Evolutionary conservation across 1,140 invertebrate species (phyloP).

Genomic region (Bombus confusus): DNA sequence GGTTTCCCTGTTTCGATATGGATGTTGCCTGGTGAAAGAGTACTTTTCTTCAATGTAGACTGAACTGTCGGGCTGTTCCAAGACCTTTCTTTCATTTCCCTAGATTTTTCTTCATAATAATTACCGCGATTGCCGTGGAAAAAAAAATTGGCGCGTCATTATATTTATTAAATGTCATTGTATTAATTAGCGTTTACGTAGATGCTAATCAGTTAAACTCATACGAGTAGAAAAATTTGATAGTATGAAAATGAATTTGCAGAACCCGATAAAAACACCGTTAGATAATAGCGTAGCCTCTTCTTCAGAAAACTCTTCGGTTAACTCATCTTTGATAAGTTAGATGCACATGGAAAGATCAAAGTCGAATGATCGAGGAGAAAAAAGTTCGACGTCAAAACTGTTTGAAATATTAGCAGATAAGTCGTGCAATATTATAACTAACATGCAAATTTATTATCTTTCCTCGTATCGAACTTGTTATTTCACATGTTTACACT

Average conservation of each 20-base stretch:
- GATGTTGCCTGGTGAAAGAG: background rate
- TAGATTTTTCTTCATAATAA: background rate
- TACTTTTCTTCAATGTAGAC: background rate
- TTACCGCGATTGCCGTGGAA: background rate
- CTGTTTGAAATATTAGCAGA: background rate
- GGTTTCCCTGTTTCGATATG: background rate
- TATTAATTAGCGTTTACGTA: no score
- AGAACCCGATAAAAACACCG: no score
- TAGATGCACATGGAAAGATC: background rate
- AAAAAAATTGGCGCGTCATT: no score
- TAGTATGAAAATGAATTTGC: no score
- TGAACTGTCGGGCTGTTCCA: background rate
- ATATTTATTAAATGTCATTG: no score
- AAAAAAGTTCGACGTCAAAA: background rate
- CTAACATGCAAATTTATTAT: slow-evolving; percentile 10
- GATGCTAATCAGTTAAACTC: no score
- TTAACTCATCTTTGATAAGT: background rate
- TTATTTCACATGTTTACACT: background rate
- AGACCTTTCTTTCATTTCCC: background rate
- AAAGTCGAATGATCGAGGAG: background rate
- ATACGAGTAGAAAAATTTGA: no score
- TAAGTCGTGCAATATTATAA: background rate
- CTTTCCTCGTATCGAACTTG: background rate
- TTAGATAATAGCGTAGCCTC: no score
- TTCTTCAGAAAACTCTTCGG: no score